Conservation (phyloP, 2,113 vertebrate species). For the Ictalurus furcatus region DNA sequence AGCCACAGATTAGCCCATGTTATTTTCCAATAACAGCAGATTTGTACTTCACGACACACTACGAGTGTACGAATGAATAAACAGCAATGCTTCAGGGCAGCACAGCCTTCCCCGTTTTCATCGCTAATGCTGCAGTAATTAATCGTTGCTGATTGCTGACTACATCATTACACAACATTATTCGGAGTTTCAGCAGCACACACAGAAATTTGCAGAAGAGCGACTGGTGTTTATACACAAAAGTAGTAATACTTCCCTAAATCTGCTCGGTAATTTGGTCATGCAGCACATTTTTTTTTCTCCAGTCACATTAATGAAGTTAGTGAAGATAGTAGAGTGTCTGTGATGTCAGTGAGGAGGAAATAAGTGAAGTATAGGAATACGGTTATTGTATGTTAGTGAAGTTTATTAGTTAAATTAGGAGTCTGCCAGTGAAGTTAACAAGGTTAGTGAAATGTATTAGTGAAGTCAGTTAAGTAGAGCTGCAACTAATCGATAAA, state of each 20-base stretch:
- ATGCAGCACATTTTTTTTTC: not conserved
- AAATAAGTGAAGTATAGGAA: not conserved
- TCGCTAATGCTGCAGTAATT: constrained; percentile 14
- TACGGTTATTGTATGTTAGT: not conserved
- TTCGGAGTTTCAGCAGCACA: constrained; percentile 8
- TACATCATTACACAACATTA: constrained; percentile 7
- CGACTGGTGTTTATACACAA: not conserved
- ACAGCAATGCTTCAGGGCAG: not conserved
- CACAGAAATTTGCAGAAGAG: not conserved
- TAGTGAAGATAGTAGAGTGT: not conserved
- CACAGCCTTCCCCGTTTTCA: not conserved
- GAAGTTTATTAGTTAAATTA: not conserved
- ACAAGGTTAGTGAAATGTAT: not conserved
- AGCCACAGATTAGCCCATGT: not conserved
- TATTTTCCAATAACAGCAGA: not conserved
- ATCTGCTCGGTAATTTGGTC: not conserved
- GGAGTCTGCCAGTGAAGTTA: not conserved
- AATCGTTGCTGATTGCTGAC: constrained; percentile 27
- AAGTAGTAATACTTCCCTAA: not conserved
- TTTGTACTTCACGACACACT: not conserved
- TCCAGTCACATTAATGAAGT: not conserved
- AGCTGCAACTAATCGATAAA: no score
- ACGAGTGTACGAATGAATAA: constrained; percentile 15
- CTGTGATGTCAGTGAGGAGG: not conserved
- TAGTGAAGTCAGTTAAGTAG: not conserved